Conservation (phyloP, 2,113 vertebrate species). For the Pomatostomus ruficeps region DNA sequence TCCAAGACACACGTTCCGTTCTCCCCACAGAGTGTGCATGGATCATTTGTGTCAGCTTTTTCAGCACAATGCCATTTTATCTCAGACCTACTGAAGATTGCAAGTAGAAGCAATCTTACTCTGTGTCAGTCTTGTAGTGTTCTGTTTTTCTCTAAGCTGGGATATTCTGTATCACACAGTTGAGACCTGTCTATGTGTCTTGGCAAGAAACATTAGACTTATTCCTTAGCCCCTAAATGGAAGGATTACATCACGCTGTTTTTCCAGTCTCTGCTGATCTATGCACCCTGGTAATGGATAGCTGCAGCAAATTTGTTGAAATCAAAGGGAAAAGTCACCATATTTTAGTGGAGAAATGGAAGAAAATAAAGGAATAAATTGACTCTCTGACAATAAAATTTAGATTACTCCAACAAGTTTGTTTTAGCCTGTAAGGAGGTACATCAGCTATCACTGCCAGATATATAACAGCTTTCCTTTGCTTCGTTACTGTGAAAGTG, state of each 20-base stretch:
- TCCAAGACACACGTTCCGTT: rapidly evolving
- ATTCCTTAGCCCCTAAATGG: neutral
- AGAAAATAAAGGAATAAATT: neutral
- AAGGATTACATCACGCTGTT: neutral
- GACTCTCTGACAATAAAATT: neutral
- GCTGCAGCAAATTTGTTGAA: neutral
- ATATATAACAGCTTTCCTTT: neutral
- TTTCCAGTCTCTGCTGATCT: neutral
- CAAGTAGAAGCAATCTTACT: neutral
- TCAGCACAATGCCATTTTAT: neutral
- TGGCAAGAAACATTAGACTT: neutral
- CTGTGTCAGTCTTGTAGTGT: neutral
- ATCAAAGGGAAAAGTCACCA: neutral
- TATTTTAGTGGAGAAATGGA: neutral
- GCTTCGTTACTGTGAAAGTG: rapidly evolving
- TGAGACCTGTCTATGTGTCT: neutral
- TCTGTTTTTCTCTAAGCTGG: neutral
- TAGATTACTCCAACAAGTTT: neutral
- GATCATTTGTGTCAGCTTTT: neutral
- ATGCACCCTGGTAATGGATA: neutral
- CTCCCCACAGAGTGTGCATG: neutral
- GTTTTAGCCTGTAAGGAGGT: neutral
- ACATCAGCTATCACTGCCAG: neutral
- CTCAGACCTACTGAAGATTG: neutral
- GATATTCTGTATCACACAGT: neutral